Conservation (phyloP, 1,140 invertebrate species). For the Drosophila trapezifrons region DNA sequence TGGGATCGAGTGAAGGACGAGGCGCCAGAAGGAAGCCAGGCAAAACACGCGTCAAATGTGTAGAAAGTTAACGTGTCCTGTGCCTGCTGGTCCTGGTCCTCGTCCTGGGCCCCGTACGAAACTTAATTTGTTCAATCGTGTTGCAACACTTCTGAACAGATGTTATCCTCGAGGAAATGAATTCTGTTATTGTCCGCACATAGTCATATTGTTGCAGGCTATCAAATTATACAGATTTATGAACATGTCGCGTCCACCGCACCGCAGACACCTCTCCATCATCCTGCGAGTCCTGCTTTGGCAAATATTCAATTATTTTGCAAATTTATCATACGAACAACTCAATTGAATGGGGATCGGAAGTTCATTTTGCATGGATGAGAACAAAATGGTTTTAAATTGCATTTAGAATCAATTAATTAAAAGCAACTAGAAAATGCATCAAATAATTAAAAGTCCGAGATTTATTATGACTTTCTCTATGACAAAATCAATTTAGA, state of each 20-base stretch:
- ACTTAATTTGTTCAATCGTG: slow-evolving; percentile 72
- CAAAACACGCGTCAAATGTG: slow-evolving; percentile 47
- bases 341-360: slow-evolving; percentile 35
- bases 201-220: slow-evolving; percentile 21
- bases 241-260: slow-evolving; percentile 2
- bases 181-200: slow-evolving; percentile 43
- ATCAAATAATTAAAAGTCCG: no score
- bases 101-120: slow-evolving; percentile 3
- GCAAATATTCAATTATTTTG: slow-evolving; percentile 65
- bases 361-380: slow-evolving; percentile 55
- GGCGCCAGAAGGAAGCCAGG: slow-evolving; percentile 12
- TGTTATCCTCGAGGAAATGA: slow-evolving; percentile 75
- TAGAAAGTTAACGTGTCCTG: slow-evolving; percentile 40
- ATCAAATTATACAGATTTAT: slow-evolving; percentile 38
- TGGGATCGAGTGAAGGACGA: slow-evolving; percentile 2
- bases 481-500: no score
- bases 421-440: no score
- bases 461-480: no score
- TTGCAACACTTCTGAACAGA: slow-evolving; percentile 70
- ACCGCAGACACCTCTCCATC: neutral
- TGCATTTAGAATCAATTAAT: neutral
- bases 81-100: slow-evolving; percentile 16
- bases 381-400: slow-evolving; percentile 26
- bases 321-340: slow-evolving; percentile 48
- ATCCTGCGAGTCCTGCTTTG: slow-evolving; percentile 9